Percentiles rank a stretch among this genome's conserved stretches.
phyloP scores from a whole-genome alignment of 2,888 invertebrate genomes.

The Agrotis ipsilon region DNA sequence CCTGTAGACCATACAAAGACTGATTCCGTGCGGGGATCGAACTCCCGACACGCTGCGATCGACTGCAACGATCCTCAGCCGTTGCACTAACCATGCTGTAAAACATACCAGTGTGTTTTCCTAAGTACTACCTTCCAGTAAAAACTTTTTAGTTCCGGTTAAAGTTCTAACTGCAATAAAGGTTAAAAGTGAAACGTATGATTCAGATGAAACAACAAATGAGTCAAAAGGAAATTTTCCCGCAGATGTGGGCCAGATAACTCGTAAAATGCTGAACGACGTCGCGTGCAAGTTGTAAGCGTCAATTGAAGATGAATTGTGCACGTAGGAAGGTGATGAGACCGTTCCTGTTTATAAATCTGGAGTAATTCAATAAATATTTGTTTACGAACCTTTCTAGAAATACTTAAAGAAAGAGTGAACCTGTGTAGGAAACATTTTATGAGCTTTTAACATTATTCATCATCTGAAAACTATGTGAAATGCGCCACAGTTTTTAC shows the following conservation, averaged over 20 bases:
- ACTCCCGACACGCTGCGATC: too few species aligned
- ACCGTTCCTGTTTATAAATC: constrained; percentile 40
- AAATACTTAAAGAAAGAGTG: background rate
- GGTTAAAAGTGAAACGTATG: constrained; percentile 37
- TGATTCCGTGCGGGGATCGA: too few species aligned
- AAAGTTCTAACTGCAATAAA: constrained; percentile 15
- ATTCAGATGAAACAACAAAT: constrained; percentile 40
- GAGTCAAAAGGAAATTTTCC: constrained; percentile 60
- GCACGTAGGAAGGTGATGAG: constrained; percentile 41
- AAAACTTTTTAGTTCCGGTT: constrained; percentile 22
- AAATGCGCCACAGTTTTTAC: background rate
- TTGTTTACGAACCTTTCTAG: constrained; percentile 21
- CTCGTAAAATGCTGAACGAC: constrained; percentile 23
- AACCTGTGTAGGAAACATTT: background rate
- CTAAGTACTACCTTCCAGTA: background rate
- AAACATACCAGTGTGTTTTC: too few species aligned
- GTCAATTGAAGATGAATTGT: constrained; percentile 59
- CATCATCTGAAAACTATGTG: background rate
- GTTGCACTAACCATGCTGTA: too few species aligned
- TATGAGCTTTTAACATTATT: background rate
- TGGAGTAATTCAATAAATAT: constrained; percentile 23
- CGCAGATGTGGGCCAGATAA: constrained; percentile 52
- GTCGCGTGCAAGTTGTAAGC: constrained; percentile 41
- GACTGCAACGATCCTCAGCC: too few species aligned
- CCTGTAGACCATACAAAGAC: too few species aligned